Evolutionary conservation across 2,888 invertebrate species (phyloP), one percentile per base, ranked within the genome.

Genomic region (Drosophila imparisetae): DNA sequence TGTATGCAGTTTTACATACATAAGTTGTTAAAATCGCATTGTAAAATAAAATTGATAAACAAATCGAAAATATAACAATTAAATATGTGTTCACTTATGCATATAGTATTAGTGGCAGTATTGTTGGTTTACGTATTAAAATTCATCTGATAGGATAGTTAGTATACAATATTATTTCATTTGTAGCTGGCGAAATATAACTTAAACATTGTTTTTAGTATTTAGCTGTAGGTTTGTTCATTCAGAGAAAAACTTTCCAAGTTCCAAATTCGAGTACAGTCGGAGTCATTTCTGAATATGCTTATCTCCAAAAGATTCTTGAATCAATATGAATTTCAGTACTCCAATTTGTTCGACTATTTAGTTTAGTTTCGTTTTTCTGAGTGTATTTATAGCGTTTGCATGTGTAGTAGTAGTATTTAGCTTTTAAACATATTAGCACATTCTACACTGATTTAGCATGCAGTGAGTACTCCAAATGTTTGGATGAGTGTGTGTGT

Each of bases 31-130:
- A 73, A 63, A 68, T 57, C 49, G 42, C 32, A 73, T 38, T 77
- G 77, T 77, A 77, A 77, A 77, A 77, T 77, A 77, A 68, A 68
- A 61, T 58, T 59, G 18, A 61, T 49, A 72, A 53, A 42, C 40
- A 21, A 60, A 27, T 48, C 52, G 34, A 54, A 53, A 57, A 7
- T 50, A 32, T 29, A 50, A 64, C 36, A 38, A 15, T 27, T 34
- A 32, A 15, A 21, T 45, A 34, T 50, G 48, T 63, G 24, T 54
- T 45, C n/a, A 52, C 58, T 40, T 40, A 65, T 29, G 27, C 54
- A 61, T 57, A 11, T 58, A 48, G 38, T 61, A 34, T 50, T 36
- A 34, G 30, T 70, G 29, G 30, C 21, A 32, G 24, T 38, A 40
- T 49, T 54, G 29, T 24, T 54, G 42, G 53, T 60, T 45, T 49